Evolutionary conservation across 2,113 vertebrate genomes (phyloP).

Genomic region (Garra rufa): DNA sequence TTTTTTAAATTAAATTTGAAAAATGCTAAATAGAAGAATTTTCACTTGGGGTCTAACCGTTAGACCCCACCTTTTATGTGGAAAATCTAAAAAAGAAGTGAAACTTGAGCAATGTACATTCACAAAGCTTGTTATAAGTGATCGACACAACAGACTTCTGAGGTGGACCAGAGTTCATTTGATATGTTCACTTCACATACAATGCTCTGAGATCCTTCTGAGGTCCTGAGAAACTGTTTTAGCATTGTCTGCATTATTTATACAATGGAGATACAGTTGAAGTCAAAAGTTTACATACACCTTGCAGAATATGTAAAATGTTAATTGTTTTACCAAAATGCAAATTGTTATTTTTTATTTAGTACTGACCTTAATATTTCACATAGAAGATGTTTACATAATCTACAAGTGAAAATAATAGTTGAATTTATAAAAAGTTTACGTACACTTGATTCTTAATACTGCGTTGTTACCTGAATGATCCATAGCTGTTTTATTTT

Average conservation of each 20-base stretch:
- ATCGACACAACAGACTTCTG: neutral
- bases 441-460: no score
- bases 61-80: neutral
- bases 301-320: no score
- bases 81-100: neutral
- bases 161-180: neutral
- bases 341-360: no score
- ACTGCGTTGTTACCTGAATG: no score
- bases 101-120: neutral
- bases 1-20: neutral
- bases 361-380: no score
- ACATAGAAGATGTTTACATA: no score
- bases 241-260: neutral
- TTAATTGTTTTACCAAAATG: no score
- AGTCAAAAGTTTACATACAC: no score
- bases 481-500: no score
- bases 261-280: no score
- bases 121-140: neutral
- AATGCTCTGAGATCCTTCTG: neutral
- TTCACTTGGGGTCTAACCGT: neutral
- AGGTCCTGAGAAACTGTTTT: neutral
- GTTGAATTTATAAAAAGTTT: no score
- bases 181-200: neutral
- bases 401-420: no score
- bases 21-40: neutral